phyloP scores from a whole-genome alignment of 1,140 invertebrate species.

The Drosophila yakuba region DNA sequence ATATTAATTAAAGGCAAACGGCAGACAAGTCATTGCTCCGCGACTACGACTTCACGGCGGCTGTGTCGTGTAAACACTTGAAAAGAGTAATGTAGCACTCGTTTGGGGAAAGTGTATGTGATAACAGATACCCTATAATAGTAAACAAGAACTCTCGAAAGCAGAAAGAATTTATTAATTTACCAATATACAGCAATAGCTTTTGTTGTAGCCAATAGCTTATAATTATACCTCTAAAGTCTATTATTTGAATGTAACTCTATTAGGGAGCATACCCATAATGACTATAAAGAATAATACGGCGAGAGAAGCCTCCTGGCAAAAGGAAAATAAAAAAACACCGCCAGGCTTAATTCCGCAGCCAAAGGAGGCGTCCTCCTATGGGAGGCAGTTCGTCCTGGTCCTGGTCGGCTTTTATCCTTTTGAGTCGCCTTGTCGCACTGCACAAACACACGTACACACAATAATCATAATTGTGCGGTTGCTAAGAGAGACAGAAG shows the following conservation, averaged over 20 bases:
- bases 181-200: too few relatives aligned
- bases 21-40: constrained; percentile 28
- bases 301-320: background rate
- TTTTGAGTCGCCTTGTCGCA: constrained; percentile 33
- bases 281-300: background rate
- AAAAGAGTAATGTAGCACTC: background rate
- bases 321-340: background rate
- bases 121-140: constrained; percentile 2
- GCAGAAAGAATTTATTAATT: too few relatives aligned
- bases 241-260: background rate
- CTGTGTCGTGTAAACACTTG: constrained; percentile 48
- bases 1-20: constrained; percentile 43
- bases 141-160: too few relatives aligned
- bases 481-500: background rate
- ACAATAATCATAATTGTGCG: constrained; percentile 72
- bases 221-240: too few relatives aligned
- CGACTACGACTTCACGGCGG: constrained; percentile 8
- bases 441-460: constrained; percentile 9
- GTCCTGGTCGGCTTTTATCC: constrained; percentile 9
- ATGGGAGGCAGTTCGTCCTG: background rate
- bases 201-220: too few relatives aligned
- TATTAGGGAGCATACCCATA: background rate
- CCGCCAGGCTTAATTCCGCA: background rate
- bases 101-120: background rate
- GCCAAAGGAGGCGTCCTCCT: constrained; percentile 1